phyloP scores from a whole-genome alignment of 1,140 invertebrate genomes.

The Drosophila mayri region DNA sequence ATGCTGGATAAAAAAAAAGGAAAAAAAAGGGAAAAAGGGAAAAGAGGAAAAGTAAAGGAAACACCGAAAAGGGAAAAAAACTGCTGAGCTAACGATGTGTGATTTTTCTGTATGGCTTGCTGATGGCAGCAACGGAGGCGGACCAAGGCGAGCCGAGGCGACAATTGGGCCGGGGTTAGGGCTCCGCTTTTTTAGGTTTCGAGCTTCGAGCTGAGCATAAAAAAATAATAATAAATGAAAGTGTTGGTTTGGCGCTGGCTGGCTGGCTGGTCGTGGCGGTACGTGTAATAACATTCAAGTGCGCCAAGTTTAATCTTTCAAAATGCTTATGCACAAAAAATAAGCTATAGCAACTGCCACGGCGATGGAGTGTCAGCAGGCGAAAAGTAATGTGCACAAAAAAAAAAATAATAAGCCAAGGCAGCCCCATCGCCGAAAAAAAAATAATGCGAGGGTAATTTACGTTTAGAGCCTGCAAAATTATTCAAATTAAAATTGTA shows the following conservation, averaged over 20 bases:
- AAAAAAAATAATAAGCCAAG: slow-evolving; percentile 51
- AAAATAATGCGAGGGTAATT: slow-evolving; percentile 76
- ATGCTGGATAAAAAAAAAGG: slow-evolving; percentile 2
- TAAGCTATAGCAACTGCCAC: slow-evolving; percentile 42
- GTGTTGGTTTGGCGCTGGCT: slow-evolving; percentile 76
- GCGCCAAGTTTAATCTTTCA: slow-evolving; percentile 82
- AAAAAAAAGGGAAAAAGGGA: background rate
- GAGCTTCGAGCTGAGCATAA: slow-evolving; percentile 66
- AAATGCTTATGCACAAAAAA: slow-evolving; percentile 80
- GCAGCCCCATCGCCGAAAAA: slow-evolving; percentile 8
- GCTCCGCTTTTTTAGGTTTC: slow-evolving; percentile 47
- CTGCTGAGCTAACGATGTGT: slow-evolving; percentile 82
- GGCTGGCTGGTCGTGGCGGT: slow-evolving; percentile 38
- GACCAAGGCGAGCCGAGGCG: background rate
- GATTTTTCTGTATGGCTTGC: slow-evolving; percentile 80
- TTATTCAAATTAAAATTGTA: slow-evolving; percentile 84
- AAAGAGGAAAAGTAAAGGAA: slow-evolving; percentile 59
- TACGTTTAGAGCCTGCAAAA: slow-evolving; percentile 82
- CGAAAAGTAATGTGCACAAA: slow-evolving; percentile 54
- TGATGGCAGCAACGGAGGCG: slow-evolving; percentile 28
- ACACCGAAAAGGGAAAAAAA: slow-evolving; percentile 64
- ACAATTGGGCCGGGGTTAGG: slow-evolving; percentile 43
- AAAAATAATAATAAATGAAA: slow-evolving; percentile 84
- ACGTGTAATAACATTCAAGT: slow-evolving; percentile 83
- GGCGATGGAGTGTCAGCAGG: slow-evolving; percentile 46